Percentiles rank a stretch among this genome's conserved stretches.
phyloP scores from a whole-genome alignment of 2,113 vertebrate genomes.

The Vombatus ursinus region DNA sequence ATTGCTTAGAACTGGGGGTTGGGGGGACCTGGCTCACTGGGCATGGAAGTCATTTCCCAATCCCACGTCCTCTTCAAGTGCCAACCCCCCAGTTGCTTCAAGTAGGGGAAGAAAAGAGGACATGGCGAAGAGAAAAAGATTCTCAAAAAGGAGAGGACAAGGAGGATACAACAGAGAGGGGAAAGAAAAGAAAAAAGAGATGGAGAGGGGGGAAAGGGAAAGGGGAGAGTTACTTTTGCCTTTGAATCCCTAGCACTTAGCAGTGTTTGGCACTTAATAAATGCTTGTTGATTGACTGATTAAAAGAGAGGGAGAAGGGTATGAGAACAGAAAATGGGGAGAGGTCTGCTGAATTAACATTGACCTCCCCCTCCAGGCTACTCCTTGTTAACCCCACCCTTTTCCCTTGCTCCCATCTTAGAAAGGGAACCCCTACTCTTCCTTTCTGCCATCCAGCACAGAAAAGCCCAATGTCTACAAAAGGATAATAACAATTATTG shows the following conservation, averaged over 20 bases:
- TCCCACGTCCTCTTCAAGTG: background rate
- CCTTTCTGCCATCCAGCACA: background rate
- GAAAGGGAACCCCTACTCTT: background rate
- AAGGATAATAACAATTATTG: no score
- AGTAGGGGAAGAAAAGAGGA: background rate
- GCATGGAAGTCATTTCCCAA: constrained; percentile 39
- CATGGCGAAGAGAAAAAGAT: background rate
- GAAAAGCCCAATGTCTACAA: background rate
- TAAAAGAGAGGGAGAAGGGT: background rate
- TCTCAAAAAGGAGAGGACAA: background rate
- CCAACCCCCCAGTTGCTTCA: constrained; percentile 25
- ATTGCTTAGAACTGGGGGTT: constrained; percentile 67
- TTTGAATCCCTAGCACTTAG: background rate
- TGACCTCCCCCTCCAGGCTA: background rate
- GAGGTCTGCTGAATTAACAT: background rate
- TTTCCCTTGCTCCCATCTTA: background rate
- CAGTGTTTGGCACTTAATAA: background rate
- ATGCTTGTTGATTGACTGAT: background rate
- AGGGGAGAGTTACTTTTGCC: background rate
- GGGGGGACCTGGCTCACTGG: constrained; percentile 71
- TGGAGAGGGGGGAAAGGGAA: background rate
- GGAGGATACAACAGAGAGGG: background rate
- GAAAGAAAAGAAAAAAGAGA: background rate
- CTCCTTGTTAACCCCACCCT: background rate
- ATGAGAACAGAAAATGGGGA: background rate